Conservation (phyloP, 1,140 invertebrate genomes). For the Caenorhabditis latens region DNA sequence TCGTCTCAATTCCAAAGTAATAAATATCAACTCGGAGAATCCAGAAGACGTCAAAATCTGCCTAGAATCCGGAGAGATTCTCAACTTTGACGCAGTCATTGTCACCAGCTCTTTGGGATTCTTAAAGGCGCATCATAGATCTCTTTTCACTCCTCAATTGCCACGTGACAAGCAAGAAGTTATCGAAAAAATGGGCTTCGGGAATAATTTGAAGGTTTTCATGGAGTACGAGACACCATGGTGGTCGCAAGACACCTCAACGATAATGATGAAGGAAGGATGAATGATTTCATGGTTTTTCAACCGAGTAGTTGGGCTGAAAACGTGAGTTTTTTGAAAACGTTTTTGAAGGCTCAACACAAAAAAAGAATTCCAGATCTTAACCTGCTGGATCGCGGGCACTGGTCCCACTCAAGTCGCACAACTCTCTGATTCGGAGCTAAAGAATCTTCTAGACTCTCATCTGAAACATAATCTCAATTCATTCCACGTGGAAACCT, state of each 20-base stretch:
- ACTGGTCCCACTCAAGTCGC: neutral
- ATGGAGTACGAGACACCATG: slow-evolving; percentile 39
- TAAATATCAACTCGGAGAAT: neutral
- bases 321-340: slow-evolving; percentile 43
- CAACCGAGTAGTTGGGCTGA: slow-evolving; percentile 26
- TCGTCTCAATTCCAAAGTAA: neutral
- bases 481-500: neutral
- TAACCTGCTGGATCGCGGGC: slow-evolving; percentile 46
- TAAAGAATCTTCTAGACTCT: neutral
- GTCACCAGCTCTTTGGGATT: slow-evolving; percentile 55
- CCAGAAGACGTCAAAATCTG: neutral
- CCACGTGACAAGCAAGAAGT: slow-evolving; percentile 27
- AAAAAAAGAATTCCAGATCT: slow-evolving; percentile 16
- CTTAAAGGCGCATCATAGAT: neutral
- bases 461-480: slow-evolving; percentile 38
- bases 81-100: slow-evolving; percentile 34
- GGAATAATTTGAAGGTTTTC: slow-evolving; percentile 56
- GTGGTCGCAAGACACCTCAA: neutral
- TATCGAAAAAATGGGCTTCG: slow-evolving; percentile 28
- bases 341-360: no score
- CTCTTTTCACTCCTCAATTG: slow-evolving; percentile 25
- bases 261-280: neutral
- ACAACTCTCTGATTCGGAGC: neutral
- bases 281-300: slow-evolving; percentile 24
- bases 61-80: neutral